Conservation (phyloP, 2,888 invertebrate species). For the Seira ritae region DNA sequence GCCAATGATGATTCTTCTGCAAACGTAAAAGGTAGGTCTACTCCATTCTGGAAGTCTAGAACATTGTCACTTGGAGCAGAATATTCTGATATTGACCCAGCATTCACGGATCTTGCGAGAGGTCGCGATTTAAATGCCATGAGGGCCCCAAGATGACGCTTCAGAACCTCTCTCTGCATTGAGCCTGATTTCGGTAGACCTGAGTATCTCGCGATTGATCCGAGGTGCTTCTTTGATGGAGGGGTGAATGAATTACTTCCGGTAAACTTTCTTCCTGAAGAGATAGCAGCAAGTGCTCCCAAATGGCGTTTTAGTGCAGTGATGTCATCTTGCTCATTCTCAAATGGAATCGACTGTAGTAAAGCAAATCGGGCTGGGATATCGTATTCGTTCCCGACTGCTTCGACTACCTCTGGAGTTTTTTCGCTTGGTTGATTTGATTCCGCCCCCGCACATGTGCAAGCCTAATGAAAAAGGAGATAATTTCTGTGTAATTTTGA, state of each 20-base stretch:
- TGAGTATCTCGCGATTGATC: constrained; percentile 60
- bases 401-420: constrained; percentile 37
- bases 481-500: no score
- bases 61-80: constrained; percentile 34
- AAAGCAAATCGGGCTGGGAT: not conserved
- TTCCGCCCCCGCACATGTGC: constrained; percentile 29
- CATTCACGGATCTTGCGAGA: constrained; percentile 47
- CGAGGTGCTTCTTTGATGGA: constrained; percentile 66
- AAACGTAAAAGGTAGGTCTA: not conserved
- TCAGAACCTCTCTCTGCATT: constrained; percentile 30
- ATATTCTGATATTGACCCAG: constrained; percentile 30
- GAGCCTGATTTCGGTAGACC: not conserved
- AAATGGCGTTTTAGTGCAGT: constrained; percentile 46
- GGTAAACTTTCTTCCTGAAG: constrained; percentile 38
- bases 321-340: constrained; percentile 27
- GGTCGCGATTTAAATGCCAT: constrained; percentile 49
- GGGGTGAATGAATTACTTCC: constrained; percentile 49
- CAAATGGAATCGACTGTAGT: not conserved
- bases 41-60: not conserved
- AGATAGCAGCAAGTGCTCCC: constrained; percentile 53
- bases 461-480: not conserved
- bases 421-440: constrained; percentile 1
- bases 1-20: constrained; percentile 27
- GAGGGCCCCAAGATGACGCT: constrained; percentile 59
- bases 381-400: constrained; percentile 43